These are phyloP conservation scores for Channa argus DNA, from an alignment of 2,113 vertebrate genomes.

Conservation along the genomic window DNA sequence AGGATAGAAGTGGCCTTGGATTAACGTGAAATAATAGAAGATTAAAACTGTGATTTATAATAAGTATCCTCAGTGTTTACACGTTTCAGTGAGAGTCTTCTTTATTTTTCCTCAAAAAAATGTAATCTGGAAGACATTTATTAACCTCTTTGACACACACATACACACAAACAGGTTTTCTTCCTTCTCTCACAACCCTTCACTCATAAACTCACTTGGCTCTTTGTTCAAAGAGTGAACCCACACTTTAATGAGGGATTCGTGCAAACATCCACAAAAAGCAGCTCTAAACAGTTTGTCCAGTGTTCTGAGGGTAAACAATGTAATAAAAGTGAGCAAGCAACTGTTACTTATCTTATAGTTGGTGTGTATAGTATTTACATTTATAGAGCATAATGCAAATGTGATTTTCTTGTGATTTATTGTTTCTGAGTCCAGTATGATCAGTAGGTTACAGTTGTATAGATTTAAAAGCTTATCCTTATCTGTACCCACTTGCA, in stretches of 20 bases:
- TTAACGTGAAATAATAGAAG: background rate
- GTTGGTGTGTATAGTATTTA: background rate
- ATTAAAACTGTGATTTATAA: background rate
- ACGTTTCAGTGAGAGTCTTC: background rate
- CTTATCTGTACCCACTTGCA: no score
- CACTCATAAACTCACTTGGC: constrained; percentile 2
- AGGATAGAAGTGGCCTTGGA: no score
- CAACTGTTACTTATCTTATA: constrained; percentile 4
- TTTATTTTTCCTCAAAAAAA: background rate
- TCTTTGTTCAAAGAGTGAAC: background rate
- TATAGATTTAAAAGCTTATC: no score
- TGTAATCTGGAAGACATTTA: constrained; percentile 7
- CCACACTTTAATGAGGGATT: background rate
- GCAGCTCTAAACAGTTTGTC: background rate
- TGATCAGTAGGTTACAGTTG: no score
- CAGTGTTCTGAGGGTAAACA: constrained; percentile 8
- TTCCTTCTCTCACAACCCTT: background rate
- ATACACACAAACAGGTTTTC: background rate
- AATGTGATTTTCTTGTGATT: no score
- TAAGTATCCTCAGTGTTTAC: background rate
- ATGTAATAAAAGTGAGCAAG: constrained; percentile 8
- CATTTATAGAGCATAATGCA: no score
- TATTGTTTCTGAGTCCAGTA: no score
- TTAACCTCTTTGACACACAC: background rate
- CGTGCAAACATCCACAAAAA: background rate